phyloP scores from a whole-genome alignment of 2,888 invertebrate species.

The Troides aeacus region DNA sequence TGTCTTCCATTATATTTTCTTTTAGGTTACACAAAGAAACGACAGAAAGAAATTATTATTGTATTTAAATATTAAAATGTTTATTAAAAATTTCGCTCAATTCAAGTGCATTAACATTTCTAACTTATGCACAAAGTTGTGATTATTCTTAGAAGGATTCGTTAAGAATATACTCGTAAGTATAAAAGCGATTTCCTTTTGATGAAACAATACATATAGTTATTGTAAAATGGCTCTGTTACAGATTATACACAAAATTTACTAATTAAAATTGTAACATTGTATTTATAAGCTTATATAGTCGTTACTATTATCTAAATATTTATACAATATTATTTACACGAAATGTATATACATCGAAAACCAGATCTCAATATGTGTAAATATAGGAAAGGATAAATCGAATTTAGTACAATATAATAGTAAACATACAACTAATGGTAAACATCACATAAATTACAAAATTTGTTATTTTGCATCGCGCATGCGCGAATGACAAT shows the following conservation, averaged over 20 bases:
- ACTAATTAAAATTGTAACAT: conserved; percentile 35
- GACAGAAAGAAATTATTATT: too few species aligned
- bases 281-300: conserved; percentile 37
- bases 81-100: too few species aligned
- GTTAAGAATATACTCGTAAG: conserved; percentile 11
- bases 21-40: too few species aligned
- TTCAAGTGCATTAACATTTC: background rate
- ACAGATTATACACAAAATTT: conserved; percentile 32
- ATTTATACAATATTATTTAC: conserved; percentile 52
- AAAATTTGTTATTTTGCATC: conserved; percentile 17
- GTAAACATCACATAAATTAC: conserved; percentile 62
- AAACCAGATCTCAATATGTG: conserved; percentile 58
- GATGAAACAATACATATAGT: conserved; percentile 27
- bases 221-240: conserved; percentile 32
- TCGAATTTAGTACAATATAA: conserved; percentile 37
- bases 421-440: conserved; percentile 52
- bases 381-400: conserved; percentile 38
- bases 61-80: too few species aligned
- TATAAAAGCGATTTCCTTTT: conserved; percentile 17
- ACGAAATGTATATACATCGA: conserved; percentile 56
- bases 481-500: conserved; percentile 5
- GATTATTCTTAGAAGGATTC: conserved; percentile 16
- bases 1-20: too few species aligned
- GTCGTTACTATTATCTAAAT: conserved; percentile 40
- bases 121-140: conserved; percentile 6